These are phyloP conservation scores for Ametastegia equiseti DNA, from an alignment of 2,888 invertebrate genomes.

Conservation along the genomic window DNA sequence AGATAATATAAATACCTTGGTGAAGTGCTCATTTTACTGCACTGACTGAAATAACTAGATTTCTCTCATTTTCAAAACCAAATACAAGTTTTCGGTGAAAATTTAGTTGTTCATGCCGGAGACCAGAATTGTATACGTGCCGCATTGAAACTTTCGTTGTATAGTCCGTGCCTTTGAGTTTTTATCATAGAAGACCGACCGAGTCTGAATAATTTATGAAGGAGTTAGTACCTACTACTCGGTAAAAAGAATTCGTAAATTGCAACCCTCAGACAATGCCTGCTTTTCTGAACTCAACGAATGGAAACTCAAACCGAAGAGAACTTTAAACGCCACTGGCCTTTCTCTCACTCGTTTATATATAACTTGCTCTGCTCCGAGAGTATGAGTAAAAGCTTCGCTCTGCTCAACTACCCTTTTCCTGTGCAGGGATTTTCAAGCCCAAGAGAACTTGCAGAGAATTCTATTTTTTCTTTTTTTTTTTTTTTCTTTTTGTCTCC, in stretches of 20 bases:
- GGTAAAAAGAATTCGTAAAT: background rate
- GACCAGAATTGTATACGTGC: no score
- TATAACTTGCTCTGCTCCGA: background rate
- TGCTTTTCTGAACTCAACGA: background rate
- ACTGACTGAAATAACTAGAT: no score
- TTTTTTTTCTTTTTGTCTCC: no score
- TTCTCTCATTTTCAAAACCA: no score
- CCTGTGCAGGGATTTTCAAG: background rate
- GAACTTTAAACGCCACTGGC: background rate
- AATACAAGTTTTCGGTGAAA: no score
- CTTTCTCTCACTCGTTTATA: background rate
- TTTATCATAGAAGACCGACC: background rate
- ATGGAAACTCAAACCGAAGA: background rate
- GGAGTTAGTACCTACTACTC: background rate
- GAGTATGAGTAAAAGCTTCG: constrained; percentile 20
- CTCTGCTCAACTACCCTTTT: background rate
- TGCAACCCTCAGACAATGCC: background rate
- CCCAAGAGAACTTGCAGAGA: background rate
- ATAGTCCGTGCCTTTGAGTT: no score
- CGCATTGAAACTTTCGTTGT: no score
- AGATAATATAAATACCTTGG: background rate
- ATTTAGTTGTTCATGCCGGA: no score
- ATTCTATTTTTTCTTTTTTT: background rate
- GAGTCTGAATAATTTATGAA: background rate
- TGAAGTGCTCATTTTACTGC: no score